A percentile compares a stretch with the other conserved stretches of the same genome.
phyloP scores from a whole-genome alignment of 2,113 vertebrate genomes.

The Hyaena hyaena region DNA sequence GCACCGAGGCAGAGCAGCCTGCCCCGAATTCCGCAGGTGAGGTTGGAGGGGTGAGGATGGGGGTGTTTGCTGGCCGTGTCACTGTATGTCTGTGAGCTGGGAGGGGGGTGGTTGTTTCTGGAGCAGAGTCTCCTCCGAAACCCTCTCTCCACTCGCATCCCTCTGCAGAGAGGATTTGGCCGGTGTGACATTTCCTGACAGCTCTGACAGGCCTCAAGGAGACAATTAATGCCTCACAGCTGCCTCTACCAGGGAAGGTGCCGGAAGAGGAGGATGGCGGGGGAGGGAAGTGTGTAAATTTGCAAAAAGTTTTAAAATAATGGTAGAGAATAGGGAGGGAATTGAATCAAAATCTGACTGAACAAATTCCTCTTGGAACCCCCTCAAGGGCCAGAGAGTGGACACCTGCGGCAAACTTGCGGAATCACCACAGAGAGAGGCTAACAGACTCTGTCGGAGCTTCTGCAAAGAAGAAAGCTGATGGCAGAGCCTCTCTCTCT shows the following conservation, averaged over 20 bases:
- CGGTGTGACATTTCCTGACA: background rate
- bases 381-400: background rate
- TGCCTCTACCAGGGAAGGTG: background rate
- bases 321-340: background rate
- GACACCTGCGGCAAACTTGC: background rate
- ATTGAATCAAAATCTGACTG: background rate
- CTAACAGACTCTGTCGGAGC: background rate
- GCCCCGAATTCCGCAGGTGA: background rate
- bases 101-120: background rate
- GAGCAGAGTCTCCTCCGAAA: background rate
- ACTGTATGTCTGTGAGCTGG: background rate
- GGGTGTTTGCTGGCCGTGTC: background rate
- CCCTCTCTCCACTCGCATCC: background rate
- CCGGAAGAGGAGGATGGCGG: background rate
- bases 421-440: background rate
- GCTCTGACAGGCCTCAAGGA: slow-evolving; percentile 37
- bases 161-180: background rate
- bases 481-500: fast-evolving
- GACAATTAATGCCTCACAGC: background rate
- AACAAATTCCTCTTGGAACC: background rate
- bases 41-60: fast-evolving
- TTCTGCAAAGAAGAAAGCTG: background rate
- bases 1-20: background rate
- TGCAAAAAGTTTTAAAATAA: background rate
- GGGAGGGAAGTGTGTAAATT: background rate